Percentiles rank a stretch among this genome's conserved stretches.
Conservation (phyloP, 2,888 invertebrate species). For the Stictocephala bisonia region DNA sequence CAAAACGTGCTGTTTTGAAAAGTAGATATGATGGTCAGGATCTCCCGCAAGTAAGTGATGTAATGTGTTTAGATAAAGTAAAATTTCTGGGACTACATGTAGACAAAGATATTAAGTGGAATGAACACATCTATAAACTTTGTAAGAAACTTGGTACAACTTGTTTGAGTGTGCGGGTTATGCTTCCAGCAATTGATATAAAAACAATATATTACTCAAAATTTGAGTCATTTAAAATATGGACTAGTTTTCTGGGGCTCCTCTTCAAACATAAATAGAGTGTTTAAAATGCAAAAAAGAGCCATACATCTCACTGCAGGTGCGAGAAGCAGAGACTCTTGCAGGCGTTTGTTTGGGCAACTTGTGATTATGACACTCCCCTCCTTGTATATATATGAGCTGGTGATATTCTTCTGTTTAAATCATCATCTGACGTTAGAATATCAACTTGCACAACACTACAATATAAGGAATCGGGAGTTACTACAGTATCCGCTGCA, state of each 20-base stretch:
- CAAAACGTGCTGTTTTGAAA: not conserved
- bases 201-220: not conserved
- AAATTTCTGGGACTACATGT: not conserved
- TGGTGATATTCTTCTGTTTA: not conserved
- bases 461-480: constrained; percentile 2
- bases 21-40: not conserved
- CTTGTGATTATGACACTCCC: not conserved
- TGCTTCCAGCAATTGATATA: not conserved
- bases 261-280: not conserved
- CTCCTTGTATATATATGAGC: constrained; percentile 4
- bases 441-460: not conserved
- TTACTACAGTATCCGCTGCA: not conserved
- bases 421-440: not conserved
- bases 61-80: not conserved
- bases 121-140: not conserved
- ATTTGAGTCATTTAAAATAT: not conserved
- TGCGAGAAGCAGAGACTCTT: constrained; percentile 4
- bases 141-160: not conserved
- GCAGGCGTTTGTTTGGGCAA: not conserved
- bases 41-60: not conserved
- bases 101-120: constrained; percentile 6
- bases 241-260: not conserved
- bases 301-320: not conserved
- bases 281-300: not conserved
- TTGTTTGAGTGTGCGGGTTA: not conserved